These are phyloP conservation scores for Drosophila willistoni DNA, from an alignment of 1,140 invertebrate genomes.

Conservation along the genomic window DNA sequence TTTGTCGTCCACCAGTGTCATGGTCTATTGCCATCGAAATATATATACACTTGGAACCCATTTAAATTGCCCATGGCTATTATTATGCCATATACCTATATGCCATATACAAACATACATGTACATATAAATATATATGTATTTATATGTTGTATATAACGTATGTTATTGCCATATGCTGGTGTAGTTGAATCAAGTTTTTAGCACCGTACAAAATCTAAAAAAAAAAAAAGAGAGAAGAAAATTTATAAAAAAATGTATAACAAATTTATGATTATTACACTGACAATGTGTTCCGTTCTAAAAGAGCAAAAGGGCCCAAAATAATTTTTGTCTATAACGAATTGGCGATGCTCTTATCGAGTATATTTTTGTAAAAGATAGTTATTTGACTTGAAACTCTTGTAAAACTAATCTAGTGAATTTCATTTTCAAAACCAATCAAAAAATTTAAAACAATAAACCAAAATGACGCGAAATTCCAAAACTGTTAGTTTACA, in stretches of 20 bases:
- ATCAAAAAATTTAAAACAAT: too few species aligned
- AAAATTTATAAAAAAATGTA: neutral
- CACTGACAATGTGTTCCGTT: neutral
- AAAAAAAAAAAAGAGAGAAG: neutral
- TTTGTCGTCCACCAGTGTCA: conserved; percentile 54
- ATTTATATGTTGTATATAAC: neutral
- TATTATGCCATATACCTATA: conserved; percentile 15
- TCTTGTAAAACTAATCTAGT: too few species aligned
- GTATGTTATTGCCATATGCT: conserved; percentile 5
- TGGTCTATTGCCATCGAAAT: conserved; percentile 69
- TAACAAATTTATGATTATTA: conserved; percentile 11
- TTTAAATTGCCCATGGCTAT: conserved; percentile 37
- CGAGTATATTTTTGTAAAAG: neutral
- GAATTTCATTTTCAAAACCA: too few species aligned
- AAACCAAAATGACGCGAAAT: too few species aligned
- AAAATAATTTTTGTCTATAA: neutral
- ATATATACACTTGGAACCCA: conserved; percentile 42
- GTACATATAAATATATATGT: neutral
- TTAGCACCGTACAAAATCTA: neutral
- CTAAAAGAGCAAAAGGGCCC: neutral
- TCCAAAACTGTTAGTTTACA: too few species aligned
- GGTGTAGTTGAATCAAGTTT: conserved; percentile 1
- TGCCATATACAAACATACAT: too few species aligned
- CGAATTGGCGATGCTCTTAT: neutral
- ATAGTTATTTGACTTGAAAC: too few species aligned